These are phyloP conservation scores for Gorsachius magnificus DNA, from an alignment of 2,797 vertebrate species.

Conservation along the genomic window DNA sequence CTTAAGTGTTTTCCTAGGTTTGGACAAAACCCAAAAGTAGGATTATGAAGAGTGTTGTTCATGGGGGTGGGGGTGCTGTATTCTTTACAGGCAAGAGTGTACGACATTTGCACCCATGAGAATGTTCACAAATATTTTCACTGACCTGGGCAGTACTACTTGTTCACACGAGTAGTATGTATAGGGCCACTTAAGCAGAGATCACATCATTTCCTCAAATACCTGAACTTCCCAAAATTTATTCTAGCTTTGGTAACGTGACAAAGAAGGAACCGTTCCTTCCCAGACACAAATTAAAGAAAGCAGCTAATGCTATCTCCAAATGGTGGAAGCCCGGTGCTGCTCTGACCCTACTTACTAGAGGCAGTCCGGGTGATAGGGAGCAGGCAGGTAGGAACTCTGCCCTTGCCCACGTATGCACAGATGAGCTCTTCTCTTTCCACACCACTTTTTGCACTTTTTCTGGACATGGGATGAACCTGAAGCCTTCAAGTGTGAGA, in stretches of 20 bases:
- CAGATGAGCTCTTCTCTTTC: not conserved
- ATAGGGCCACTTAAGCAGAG: not conserved
- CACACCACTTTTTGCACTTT: not conserved
- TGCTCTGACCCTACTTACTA: rapidly evolving
- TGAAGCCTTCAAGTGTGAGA: not conserved
- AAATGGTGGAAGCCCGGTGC: not conserved
- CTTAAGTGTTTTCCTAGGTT: slow-evolving; percentile 45
- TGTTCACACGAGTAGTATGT: rapidly evolving
- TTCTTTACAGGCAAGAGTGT: not conserved
- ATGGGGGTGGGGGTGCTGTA: too few relatives aligned
- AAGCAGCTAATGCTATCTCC: not conserved
- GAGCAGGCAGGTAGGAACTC: not conserved
- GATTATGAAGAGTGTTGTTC: not conserved
- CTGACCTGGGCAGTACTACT: rapidly evolving
- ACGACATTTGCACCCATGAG: not conserved
- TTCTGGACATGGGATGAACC: not conserved
- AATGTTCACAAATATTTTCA: not conserved
- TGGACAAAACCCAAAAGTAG: not conserved
- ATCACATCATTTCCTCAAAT: not conserved
- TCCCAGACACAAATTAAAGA: not conserved
- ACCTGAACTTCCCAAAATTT: not conserved
- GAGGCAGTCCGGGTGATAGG: not conserved
- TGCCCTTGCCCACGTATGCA: not conserved
- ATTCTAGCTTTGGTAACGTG: not conserved
- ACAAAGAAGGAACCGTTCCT: not conserved